phyloP scores from a whole-genome alignment of 2,113 vertebrate genomes.

The Irena cyanogastra region DNA sequence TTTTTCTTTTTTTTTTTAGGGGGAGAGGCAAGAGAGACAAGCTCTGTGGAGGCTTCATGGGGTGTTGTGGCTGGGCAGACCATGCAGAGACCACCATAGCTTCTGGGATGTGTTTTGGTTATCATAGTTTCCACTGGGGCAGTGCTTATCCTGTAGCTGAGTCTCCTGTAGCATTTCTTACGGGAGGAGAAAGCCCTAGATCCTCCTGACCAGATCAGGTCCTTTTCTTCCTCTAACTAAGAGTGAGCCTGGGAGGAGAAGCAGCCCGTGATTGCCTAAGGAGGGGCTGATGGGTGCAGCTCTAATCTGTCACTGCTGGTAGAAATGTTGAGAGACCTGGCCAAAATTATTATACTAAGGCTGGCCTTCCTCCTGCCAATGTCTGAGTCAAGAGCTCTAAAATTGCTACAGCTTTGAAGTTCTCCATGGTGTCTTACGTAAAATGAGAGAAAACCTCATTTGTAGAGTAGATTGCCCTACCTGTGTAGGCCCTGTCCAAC shows the following conservation, averaged over 20 bases:
- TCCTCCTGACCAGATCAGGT: background rate
- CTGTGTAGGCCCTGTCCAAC: background rate
- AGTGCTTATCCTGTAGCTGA: background rate
- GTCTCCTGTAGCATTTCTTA: background rate
- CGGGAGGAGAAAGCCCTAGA: background rate
- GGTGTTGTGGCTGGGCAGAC: background rate
- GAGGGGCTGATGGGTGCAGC: background rate
- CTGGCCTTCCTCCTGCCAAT: background rate
- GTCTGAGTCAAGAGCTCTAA: background rate
- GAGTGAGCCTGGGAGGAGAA: background rate
- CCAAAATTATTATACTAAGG: background rate
- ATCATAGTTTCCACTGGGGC: fast-evolving
- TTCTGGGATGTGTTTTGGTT: background rate
- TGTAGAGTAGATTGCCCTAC: background rate
- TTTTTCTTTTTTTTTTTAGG: background rate
- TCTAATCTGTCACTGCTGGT: background rate
- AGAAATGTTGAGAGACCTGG: background rate
- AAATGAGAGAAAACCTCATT: background rate
- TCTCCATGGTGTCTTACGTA: background rate
- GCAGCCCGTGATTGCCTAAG: background rate
- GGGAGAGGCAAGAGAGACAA: background rate
- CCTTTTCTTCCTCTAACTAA: background rate
- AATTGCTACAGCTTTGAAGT: background rate
- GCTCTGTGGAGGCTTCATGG: background rate
- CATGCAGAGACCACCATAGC: background rate